These are phyloP conservation scores for Nycticorax nycticorax DNA, from an alignment of 2,113 vertebrate genomes.

Conservation along the genomic window DNA sequence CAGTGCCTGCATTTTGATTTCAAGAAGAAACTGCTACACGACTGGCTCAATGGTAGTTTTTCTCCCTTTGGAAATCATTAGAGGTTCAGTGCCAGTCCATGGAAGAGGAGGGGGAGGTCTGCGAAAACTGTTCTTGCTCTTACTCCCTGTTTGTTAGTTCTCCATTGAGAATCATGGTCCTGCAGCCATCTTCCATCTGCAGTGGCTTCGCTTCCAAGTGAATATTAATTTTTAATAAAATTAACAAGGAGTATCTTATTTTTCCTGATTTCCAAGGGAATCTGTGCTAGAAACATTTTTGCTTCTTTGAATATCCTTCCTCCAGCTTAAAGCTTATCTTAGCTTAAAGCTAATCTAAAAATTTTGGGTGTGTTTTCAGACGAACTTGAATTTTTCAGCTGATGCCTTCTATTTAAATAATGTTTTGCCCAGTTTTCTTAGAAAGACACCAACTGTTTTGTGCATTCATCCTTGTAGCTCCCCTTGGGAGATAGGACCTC, in stretches of 20 bases:
- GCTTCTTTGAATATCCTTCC: neutral
- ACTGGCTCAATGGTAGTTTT: neutral
- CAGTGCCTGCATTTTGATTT: neutral
- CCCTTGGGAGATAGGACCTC: neutral
- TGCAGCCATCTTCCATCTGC: neutral
- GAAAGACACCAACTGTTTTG: neutral
- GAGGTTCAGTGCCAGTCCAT: neutral
- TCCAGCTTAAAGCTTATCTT: neutral
- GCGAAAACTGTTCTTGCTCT: neutral
- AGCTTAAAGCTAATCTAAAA: neutral
- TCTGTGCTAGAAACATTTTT: neutral
- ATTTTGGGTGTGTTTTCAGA: neutral
- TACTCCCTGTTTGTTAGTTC: neutral
- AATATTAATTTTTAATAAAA: neutral
- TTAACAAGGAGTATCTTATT: neutral
- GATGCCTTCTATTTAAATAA: neutral
- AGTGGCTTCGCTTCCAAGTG: neutral
- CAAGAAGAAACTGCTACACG: neutral
- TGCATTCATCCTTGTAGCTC: neutral
- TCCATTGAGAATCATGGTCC: neutral
- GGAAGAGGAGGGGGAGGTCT: neutral
- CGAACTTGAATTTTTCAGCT: neutral
- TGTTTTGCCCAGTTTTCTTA: neutral
- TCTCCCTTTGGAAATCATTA: neutral
- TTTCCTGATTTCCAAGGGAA: neutral